A percentile compares a stretch with the other conserved stretches of the same genome.
Conservation (phyloP, 2,888 invertebrate genomes). For the Hololepta plana region DNA sequence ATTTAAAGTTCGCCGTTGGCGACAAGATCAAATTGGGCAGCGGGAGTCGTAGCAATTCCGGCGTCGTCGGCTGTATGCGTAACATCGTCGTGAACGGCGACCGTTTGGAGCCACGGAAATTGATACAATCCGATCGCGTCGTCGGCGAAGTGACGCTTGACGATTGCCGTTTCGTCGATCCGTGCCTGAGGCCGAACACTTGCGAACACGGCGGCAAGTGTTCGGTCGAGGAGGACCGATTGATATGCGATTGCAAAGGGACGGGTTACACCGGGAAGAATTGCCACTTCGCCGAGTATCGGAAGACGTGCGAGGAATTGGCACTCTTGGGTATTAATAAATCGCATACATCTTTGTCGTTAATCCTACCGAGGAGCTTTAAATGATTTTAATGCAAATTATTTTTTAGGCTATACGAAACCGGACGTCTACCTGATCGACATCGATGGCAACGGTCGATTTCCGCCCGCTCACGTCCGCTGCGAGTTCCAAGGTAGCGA, state of each 20-base stretch:
- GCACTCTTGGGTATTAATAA: constrained; percentile 50
- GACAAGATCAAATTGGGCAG: constrained; percentile 47
- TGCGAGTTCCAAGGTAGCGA: constrained; percentile 82
- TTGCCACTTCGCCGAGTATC: constrained; percentile 83
- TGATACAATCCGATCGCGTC: constrained; percentile 65
- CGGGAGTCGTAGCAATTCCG: constrained; percentile 54
- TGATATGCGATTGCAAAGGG: constrained; percentile 77
- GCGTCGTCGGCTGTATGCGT: constrained; percentile 82
- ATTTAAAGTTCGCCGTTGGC: constrained; percentile 24
- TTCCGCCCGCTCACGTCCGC: constrained; percentile 80
- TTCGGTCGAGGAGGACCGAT: constrained; percentile 70
- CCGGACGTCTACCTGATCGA: constrained; percentile 87
- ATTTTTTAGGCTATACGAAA: constrained; percentile 47
- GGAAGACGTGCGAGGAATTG: constrained; percentile 83
- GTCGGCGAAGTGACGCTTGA: constrained; percentile 81
- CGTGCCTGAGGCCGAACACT: constrained; percentile 74
- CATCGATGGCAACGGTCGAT: constrained; percentile 83
- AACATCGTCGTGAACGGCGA: constrained; percentile 72
- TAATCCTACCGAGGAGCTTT: too few relatives aligned
- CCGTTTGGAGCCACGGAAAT: constrained; percentile 55
- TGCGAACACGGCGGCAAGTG: constrained; percentile 88
- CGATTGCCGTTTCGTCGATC: constrained; percentile 78
- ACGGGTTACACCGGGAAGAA: constrained; percentile 87
- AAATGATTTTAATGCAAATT: neutral
- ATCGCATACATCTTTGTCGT: constrained; percentile 2